Percentiles rank a stretch among this genome's conserved stretches.
Evolutionary conservation across 2,113 vertebrate genomes (phyloP).

Genomic region (Ictidomys tridecemlineatus): DNA sequence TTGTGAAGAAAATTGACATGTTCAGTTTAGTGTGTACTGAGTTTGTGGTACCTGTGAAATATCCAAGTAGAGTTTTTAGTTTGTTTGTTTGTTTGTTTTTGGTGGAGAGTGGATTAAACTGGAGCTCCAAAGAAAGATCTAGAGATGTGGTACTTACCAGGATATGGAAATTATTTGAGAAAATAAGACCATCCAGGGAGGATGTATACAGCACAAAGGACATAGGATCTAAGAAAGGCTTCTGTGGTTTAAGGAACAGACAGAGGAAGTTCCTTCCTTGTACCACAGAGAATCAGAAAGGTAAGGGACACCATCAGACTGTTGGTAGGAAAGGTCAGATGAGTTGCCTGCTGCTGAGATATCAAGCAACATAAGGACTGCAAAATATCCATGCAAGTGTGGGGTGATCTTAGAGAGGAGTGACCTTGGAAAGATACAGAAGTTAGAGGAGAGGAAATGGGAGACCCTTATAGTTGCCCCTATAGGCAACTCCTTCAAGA

Average conservation of each 20-base stretch:
- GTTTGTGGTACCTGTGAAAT: constrained; percentile 9
- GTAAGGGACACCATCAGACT: not conserved
- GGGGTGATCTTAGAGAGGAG: not conserved
- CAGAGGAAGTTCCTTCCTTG: not conserved
- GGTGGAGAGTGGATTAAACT: not conserved
- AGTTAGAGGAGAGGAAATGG: not conserved
- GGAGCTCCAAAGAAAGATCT: constrained; percentile 47
- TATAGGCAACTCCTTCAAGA: not conserved
- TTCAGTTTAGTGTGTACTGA: constrained; percentile 4
- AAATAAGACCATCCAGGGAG: not conserved
- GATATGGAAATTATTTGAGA: not conserved
- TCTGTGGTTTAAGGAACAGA: constrained; percentile 42
- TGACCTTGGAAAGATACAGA: not conserved
- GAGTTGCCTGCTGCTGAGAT: not conserved
- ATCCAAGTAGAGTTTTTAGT: not conserved
- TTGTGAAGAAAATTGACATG: not conserved
- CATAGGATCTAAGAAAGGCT: not conserved
- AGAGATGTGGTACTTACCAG: not conserved
- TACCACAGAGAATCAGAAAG: not conserved
- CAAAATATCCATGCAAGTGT: not conserved
- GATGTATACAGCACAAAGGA: not conserved
- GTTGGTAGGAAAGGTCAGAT: not conserved
- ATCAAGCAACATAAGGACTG: not conserved
- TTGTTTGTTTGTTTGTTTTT: no score
- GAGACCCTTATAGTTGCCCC: not conserved